Conservation (phyloP, 2,888 invertebrate genomes). For the Rotaria macrura region DNA sequence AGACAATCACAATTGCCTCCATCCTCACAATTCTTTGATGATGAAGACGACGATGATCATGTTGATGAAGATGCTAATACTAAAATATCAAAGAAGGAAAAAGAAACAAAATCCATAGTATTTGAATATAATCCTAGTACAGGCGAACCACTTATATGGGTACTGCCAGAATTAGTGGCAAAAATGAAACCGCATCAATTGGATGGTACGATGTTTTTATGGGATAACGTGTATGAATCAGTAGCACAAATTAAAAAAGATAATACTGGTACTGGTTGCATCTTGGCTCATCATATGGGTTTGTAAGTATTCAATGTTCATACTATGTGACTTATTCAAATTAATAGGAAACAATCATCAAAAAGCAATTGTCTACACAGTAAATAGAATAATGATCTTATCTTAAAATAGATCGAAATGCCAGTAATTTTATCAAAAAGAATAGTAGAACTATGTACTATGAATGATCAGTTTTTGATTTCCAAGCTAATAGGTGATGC, state of each 20-base stretch:
- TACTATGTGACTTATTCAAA: no score
- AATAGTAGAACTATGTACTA: no score
- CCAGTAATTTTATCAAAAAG: no score
- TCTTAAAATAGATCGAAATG: no score
- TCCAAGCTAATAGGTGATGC: no score
- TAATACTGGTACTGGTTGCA: constrained; percentile 70
- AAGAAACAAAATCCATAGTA: constrained; percentile 37
- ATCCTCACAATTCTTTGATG: background rate
- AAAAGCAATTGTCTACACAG: no score
- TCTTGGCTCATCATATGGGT: constrained; percentile 94
- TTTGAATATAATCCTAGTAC: background rate
- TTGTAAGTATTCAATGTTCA: background rate
- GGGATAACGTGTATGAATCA: constrained; percentile 80
- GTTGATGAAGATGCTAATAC: background rate
- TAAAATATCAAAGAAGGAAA: constrained; percentile 48
- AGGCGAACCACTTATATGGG: constrained; percentile 17
- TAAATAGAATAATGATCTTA: no score
- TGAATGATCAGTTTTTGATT: no score
- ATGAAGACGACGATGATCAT: background rate
- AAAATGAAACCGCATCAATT: constrained; percentile 32
- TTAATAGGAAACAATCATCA: no score
- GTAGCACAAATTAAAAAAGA: constrained; percentile 60
- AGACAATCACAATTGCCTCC: background rate
- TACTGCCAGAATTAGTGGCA: background rate
- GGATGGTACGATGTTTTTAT: constrained; percentile 79